These are phyloP conservation scores for Sphaerophoria rueppellii DNA, from an alignment of 2,888 invertebrate genomes.

Conservation along the genomic window DNA sequence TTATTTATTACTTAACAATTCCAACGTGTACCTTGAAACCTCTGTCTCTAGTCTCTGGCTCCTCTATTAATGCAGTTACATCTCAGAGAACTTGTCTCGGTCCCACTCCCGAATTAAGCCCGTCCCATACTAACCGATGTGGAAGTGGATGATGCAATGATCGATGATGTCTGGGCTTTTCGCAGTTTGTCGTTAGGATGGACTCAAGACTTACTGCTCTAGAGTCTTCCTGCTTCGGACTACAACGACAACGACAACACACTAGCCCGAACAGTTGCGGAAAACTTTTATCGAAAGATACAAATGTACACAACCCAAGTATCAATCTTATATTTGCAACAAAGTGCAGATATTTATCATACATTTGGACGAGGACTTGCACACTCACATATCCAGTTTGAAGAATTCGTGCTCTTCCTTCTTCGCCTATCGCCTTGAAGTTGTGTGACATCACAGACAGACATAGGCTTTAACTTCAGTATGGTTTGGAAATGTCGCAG, in stretches of 20 bases:
- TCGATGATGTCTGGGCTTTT: conserved; percentile 68
- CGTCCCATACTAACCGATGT: neutral
- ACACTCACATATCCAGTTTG: conserved; percentile 25
- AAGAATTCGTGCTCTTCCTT: neutral
- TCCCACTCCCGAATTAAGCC: neutral
- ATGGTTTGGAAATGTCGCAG: no score
- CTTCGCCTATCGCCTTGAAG: neutral
- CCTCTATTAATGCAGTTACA: neutral
- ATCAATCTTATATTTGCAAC: conserved; percentile 67
- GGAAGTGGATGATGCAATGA: conserved; percentile 41
- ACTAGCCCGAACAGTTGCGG: conserved; percentile 8
- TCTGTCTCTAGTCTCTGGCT: conserved; percentile 13
- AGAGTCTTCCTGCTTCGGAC: neutral
- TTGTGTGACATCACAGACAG: neutral
- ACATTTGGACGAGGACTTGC: neutral
- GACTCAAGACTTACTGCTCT: conserved; percentile 35
- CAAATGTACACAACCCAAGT: conserved; percentile 21
- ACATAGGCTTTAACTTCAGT: neutral
- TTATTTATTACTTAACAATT: conserved; percentile 69
- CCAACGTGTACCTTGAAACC: conserved; percentile 35
- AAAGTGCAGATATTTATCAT: conserved; percentile 68
- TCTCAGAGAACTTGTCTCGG: neutral
- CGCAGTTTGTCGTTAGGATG: conserved; percentile 27
- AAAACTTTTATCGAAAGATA: conserved; percentile 18
- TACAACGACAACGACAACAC: no score